Evolutionary conservation across 2,797 vertebrate genomes (phyloP).

Genomic region (Pantherophis vulpinus): DNA sequence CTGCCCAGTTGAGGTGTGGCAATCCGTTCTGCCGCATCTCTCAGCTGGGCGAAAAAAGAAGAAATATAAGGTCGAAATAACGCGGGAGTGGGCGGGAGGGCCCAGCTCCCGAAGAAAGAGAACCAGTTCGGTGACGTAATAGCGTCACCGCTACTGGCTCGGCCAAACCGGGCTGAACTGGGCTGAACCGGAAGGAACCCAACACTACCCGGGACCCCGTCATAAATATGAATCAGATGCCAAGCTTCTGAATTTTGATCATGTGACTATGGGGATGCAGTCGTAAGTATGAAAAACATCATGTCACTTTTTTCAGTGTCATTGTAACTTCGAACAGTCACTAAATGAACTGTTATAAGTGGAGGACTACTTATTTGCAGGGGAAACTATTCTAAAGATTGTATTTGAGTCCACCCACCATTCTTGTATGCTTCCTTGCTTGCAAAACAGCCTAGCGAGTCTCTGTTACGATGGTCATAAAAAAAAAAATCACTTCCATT

Average conservation of each 20-base stretch:
- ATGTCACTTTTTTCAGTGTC: not conserved
- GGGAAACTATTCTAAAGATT: not conserved
- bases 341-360: not conserved
- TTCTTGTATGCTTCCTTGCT: not conserved
- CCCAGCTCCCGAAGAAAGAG: too few species aligned
- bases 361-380: not conserved
- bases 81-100: too few species aligned
- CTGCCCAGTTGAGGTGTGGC: too few species aligned
- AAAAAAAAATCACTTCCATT: not conserved
- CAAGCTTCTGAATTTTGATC: not conserved
- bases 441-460: not conserved
- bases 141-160: too few species aligned
- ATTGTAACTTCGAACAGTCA: not conserved
- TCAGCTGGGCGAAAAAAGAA: too few species aligned
- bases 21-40: too few species aligned
- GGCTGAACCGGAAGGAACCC: too few species aligned
- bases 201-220: fast-evolving
- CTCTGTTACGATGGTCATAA: not conserved
- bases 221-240: not conserved
- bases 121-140: too few species aligned
- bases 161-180: too few species aligned
- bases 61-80: too few species aligned
- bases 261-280: not conserved
- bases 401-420: not conserved
- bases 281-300: too few species aligned